These are phyloP conservation scores for Drosophila anomelani DNA, from an alignment of 2,888 invertebrate species.

Conservation along the genomic window DNA sequence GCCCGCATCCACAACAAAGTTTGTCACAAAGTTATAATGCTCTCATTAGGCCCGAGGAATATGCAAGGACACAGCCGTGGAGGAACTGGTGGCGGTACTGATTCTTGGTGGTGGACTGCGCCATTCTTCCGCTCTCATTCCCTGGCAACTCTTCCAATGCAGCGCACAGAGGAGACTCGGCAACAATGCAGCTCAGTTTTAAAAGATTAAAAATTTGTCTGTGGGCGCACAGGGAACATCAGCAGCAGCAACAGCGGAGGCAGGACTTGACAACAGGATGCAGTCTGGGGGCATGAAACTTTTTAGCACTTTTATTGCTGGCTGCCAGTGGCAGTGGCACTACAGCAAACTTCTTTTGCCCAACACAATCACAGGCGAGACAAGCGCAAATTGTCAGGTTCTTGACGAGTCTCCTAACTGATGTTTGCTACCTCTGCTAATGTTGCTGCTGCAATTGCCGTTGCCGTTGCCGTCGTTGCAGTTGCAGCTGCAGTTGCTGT, in stretches of 20 bases:
- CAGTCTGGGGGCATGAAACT: conserved; percentile 74
- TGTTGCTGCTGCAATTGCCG: conserved; percentile 1
- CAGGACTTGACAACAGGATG: conserved; percentile 61
- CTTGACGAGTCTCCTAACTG: conserved; percentile 56
- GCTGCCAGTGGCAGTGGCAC: conserved; percentile 28
- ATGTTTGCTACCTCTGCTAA: conserved; percentile 30
- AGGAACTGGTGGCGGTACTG: conserved; percentile 7
- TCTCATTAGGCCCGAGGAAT: conserved; percentile 48
- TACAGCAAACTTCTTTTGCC: conserved; percentile 44
- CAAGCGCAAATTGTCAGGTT: conserved; percentile 73
- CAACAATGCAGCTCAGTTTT: conserved; percentile 56
- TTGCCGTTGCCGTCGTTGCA: conserved; percentile 10
- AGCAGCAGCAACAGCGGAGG: background rate
- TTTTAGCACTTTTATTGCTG: conserved; percentile 75
- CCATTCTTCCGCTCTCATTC: conserved; percentile 23
- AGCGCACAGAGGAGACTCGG: conserved; percentile 23
- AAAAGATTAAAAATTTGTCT: conserved; percentile 70
- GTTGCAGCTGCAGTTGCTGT: conserved; percentile 21
- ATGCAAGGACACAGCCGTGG: conserved; percentile 37
- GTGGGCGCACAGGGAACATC: conserved; percentile 25
- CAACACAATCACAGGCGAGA: conserved; percentile 48
- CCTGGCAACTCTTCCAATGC: conserved; percentile 47
- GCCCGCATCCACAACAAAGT: conserved; percentile 27
- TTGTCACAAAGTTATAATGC: conserved; percentile 49
- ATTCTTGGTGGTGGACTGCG: conserved; percentile 19